Evolutionary conservation across 1,140 invertebrate genomes (phyloP).

Genomic region (Plodia interpunctella): DNA sequence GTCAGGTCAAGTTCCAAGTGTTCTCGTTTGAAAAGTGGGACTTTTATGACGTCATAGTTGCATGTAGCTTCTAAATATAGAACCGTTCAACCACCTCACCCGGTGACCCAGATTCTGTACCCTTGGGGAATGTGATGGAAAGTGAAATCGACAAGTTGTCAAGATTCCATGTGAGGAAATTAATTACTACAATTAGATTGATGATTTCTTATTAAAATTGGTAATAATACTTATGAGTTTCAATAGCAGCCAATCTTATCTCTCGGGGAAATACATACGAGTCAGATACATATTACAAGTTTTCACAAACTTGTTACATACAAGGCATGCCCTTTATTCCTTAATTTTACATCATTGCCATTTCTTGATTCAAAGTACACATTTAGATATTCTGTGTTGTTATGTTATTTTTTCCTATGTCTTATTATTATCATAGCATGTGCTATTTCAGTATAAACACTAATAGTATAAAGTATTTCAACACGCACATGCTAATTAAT

Average conservation of each 20-base stretch:
- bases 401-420: too few relatives aligned
- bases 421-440: too few relatives aligned
- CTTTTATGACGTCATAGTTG: slow-evolving; percentile 38
- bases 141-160: slow-evolving; percentile 7
- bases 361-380: too few relatives aligned
- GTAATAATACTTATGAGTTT: too few relatives aligned
- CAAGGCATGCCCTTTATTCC: too few relatives aligned
- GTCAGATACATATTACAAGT: too few relatives aligned
- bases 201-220: too few relatives aligned
- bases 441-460: background rate
- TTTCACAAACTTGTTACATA: too few relatives aligned
- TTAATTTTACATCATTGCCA: too few relatives aligned
- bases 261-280: too few relatives aligned
- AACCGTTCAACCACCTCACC: slow-evolving; percentile 29
- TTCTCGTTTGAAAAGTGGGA: slow-evolving; percentile 28
- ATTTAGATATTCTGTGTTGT: too few relatives aligned
- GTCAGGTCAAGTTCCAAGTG: slow-evolving; percentile 34
- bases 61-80: slow-evolving; percentile 45
- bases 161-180: background rate
- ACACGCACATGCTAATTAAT: background rate
- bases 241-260: too few relatives aligned
- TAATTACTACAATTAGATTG: background rate
- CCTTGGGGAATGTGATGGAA: slow-evolving; percentile 21
- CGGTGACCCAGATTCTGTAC: slow-evolving; percentile 37
- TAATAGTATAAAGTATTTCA: background rate